These are phyloP conservation scores for Raphicerus campestris DNA, from an alignment of 2,113 vertebrate species.

Conservation along the genomic window DNA sequence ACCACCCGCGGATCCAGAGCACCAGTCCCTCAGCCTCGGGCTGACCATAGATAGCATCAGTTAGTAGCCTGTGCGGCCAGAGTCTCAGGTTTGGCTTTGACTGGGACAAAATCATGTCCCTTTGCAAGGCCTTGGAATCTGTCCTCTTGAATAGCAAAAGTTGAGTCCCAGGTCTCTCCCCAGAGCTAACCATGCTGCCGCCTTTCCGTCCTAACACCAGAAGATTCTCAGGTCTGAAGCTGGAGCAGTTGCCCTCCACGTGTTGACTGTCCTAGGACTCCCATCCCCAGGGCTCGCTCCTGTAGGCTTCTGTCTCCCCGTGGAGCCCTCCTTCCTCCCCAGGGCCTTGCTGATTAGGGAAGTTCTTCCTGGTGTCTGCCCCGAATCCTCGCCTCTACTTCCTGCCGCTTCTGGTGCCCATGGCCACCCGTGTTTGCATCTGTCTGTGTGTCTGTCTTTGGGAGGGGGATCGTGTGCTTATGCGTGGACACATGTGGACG, in stretches of 20 bases:
- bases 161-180: background rate
- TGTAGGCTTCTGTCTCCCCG: background rate
- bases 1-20: background rate
- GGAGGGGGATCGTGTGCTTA: background rate
- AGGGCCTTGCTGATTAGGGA: background rate
- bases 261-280: background rate
- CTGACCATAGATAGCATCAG: too few species aligned
- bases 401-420: background rate
- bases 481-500: fast-evolving
- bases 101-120: background rate
- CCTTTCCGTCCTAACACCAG: background rate
- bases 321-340: background rate
- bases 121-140: background rate
- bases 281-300: background rate
- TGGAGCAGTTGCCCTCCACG: background rate
- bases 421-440: background rate
- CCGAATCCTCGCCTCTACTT: background rate
- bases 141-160: background rate
- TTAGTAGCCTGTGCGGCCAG: background rate
- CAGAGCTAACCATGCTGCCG: background rate
- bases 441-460: constrained; percentile 27
- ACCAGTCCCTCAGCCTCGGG: too few species aligned
- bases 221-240: background rate
- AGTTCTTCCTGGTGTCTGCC: background rate
- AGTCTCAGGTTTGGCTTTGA: background rate